These are phyloP conservation scores for Microvelia longipes DNA, from an alignment of 1,140 invertebrate genomes.

Conservation along the genomic window DNA sequence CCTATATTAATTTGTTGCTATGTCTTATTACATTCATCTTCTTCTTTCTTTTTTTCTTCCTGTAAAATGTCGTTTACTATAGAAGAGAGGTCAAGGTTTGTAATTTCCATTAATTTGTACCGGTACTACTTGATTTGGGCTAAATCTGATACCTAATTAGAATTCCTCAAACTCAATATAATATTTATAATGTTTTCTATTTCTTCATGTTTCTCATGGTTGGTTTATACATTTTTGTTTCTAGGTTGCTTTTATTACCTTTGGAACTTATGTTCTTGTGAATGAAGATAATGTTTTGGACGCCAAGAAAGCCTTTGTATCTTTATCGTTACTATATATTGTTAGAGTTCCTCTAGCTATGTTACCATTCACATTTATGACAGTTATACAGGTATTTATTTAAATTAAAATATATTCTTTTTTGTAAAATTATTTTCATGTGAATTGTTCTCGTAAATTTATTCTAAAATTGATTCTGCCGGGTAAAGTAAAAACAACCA, in stretches of 20 bases:
- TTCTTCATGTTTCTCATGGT: not conserved
- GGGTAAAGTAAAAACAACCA: not conserved
- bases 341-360: slow-evolving; percentile 32
- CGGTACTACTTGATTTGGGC: too few species aligned
- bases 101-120: too few species aligned
- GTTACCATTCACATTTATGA: slow-evolving; percentile 19
- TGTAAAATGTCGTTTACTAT: too few species aligned
- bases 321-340: slow-evolving; percentile 42
- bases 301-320: slow-evolving; percentile 44
- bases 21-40: too few species aligned
- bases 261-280: slow-evolving; percentile 8
- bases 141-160: too few species aligned
- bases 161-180: too few species aligned
- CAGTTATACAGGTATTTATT: slow-evolving; percentile 7
- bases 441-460: not conserved
- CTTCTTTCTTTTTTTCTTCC: too few species aligned
- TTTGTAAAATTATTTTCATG: too few species aligned
- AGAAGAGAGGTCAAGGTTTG: too few species aligned
- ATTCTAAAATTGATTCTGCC: not conserved
- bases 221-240: too few species aligned
- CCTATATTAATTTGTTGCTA: too few species aligned
- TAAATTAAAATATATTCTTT: too few species aligned
- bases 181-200: not conserved
- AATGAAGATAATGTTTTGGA: slow-evolving; percentile 10
- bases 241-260: slow-evolving; percentile 10